A percentile compares a stretch with the other conserved stretches of the same genome.
These are phyloP conservation scores for Thaumatotibia leucotreta DNA, from an alignment of 1,140 invertebrate species.

Conservation along the genomic window DNA sequence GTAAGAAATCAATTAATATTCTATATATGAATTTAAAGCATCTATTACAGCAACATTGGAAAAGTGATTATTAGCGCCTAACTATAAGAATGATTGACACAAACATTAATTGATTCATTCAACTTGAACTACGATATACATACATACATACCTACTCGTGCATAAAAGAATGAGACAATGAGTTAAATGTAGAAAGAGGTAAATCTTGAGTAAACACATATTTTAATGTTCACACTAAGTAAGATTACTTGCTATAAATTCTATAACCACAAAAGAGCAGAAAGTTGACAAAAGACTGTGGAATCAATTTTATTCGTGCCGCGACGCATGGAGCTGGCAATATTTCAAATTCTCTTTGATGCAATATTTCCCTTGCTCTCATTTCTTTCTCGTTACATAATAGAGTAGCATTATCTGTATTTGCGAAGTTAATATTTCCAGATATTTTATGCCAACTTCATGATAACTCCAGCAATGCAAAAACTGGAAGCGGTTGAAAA, in stretches of 20 bases:
- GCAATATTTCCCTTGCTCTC: conserved; percentile 46
- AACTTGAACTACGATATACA: too few relatives aligned
- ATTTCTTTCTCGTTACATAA: conserved; percentile 44
- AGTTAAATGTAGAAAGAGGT: background rate
- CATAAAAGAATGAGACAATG: background rate
- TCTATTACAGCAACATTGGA: too few relatives aligned
- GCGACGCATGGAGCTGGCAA: conserved; percentile 59
- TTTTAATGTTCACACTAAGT: background rate
- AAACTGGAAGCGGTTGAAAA: background rate
- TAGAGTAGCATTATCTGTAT: conserved; percentile 39
- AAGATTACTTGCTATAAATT: background rate
- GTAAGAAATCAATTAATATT: too few relatives aligned
- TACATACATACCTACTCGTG: too few relatives aligned
- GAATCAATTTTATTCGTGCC: conserved; percentile 47
- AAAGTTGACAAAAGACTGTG: conserved; percentile 36
- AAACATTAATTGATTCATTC: too few relatives aligned
- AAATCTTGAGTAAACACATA: background rate
- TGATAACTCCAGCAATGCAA: conserved; percentile 1
- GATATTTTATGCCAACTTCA: conserved; percentile 12
- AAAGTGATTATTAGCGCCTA: too few relatives aligned
- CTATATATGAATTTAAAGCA: too few relatives aligned
- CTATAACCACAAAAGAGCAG: conserved; percentile 7
- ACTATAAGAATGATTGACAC: too few relatives aligned
- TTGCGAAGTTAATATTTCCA: conserved; percentile 35
- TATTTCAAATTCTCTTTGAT: conserved; percentile 63